phyloP scores from a whole-genome alignment of 2,113 vertebrate genomes.

The Hassar affinis region DNA sequence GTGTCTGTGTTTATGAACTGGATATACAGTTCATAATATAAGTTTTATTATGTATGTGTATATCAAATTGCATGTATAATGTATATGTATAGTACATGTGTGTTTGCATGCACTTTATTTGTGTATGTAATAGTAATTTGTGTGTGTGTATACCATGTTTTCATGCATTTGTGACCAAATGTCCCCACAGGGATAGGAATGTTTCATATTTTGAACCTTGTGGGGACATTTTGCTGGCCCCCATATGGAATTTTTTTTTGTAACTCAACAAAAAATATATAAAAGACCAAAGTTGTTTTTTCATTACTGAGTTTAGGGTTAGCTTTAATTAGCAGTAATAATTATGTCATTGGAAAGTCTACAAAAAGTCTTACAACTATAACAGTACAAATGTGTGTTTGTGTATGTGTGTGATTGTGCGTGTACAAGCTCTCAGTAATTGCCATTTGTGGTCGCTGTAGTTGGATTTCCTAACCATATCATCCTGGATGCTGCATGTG shows the following conservation, averaged over 20 bases:
- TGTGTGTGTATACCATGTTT: background rate
- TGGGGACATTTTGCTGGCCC: too few relatives aligned
- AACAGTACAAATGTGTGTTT: background rate
- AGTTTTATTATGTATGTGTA: background rate
- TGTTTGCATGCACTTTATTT: background rate
- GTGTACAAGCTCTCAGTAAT: background rate
- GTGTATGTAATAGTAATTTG: background rate
- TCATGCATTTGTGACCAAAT: too few relatives aligned
- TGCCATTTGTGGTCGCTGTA: slow-evolving; percentile 18
- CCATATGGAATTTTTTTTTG: too few relatives aligned
- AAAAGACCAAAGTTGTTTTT: too few relatives aligned
- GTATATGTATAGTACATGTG: background rate
- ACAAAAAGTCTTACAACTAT: too few relatives aligned
- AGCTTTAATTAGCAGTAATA: too few relatives aligned
- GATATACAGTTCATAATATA: background rate
- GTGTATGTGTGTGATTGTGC: background rate
- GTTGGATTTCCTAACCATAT: slow-evolving; percentile 36
- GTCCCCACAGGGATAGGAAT: too few relatives aligned
- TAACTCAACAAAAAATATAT: too few relatives aligned
- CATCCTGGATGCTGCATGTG: slow-evolving; percentile 24
- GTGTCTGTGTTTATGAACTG: background rate
- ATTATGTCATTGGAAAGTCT: too few relatives aligned
- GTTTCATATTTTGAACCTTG: too few relatives aligned
- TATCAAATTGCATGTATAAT: background rate
- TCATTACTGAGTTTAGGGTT: too few relatives aligned